These are phyloP conservation scores for Temnothorax ravouxi DNA, from an alignment of 2,888 invertebrate genomes.

Conservation along the genomic window DNA sequence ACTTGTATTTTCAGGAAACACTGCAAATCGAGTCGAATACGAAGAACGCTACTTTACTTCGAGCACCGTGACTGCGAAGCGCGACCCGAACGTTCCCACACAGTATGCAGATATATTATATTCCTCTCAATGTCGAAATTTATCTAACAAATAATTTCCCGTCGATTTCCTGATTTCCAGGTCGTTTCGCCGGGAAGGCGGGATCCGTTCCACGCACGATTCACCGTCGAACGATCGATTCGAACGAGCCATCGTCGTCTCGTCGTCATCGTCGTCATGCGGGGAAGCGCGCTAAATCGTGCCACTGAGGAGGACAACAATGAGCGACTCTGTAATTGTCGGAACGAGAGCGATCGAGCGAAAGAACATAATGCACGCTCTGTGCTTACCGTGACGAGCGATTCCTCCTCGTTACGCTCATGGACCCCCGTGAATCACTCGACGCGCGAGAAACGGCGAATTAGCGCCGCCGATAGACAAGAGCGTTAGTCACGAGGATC, in stretches of 20 bases:
- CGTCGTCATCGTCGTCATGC: slow-evolving; percentile 23
- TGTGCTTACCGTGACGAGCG: slow-evolving; percentile 75
- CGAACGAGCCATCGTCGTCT: neutral
- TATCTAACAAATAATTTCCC: neutral
- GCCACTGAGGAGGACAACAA: slow-evolving; percentile 56
- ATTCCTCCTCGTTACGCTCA: slow-evolving; percentile 78
- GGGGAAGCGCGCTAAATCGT: slow-evolving; percentile 27
- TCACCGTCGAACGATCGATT: slow-evolving; percentile 11
- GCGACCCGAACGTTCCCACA: no score
- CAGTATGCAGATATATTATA: neutral
- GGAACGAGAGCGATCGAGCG: slow-evolving; percentile 67
- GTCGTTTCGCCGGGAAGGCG: neutral
- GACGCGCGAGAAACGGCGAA: slow-evolving; percentile 77
- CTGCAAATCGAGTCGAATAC: neutral
- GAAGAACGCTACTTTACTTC: neutral
- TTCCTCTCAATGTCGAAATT: neutral
- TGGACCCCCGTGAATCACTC: slow-evolving; percentile 77
- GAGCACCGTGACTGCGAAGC: neutral
- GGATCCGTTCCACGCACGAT: neutral
- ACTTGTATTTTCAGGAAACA: neutral
- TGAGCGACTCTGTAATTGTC: slow-evolving; percentile 68
- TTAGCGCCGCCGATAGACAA: slow-evolving; percentile 78
- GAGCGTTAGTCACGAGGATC: slow-evolving; percentile 77
- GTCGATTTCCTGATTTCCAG: neutral
- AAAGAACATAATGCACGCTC: slow-evolving; percentile 77